Conservation (phyloP, 2,888 invertebrate genomes). For the Heliconius sara region DNA sequence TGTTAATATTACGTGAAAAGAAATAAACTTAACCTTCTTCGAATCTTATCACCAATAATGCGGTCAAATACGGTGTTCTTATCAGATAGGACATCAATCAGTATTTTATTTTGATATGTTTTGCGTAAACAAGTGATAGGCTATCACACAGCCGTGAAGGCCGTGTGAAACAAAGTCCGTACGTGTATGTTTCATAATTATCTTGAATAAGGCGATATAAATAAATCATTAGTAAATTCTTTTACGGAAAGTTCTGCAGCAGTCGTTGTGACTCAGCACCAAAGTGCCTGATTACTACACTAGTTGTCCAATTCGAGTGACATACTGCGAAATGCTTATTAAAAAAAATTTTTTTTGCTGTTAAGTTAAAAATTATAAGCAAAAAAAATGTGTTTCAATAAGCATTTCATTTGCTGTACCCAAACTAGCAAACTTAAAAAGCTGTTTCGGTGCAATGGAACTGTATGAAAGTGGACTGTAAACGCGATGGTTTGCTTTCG, state of each 20-base stretch:
- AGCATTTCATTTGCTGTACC: no score
- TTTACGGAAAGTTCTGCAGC: neutral
- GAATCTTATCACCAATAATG: constrained; percentile 13
- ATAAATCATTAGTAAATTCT: neutral
- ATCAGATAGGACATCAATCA: constrained; percentile 40
- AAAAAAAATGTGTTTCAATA: no score
- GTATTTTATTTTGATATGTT: constrained; percentile 47
- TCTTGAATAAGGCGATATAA: constrained; percentile 8
- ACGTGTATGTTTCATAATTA: neutral
- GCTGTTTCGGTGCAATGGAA: no score
- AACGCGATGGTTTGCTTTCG: no score
- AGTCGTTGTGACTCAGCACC: neutral
- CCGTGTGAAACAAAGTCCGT: constrained; percentile 39
- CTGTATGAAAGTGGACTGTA: no score
- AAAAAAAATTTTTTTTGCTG: neutral
- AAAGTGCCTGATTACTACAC: neutral
- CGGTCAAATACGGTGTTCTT: constrained; percentile 7
- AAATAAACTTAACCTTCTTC: constrained; percentile 22
- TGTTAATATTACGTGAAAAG: constrained; percentile 1
- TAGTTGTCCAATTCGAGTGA: neutral
- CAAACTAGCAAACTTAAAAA: no score
- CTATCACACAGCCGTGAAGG: constrained; percentile 34
- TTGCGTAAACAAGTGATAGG: constrained; percentile 42
- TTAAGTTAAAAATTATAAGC: no score
- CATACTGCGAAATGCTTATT: neutral